Evolutionary conservation across 2,797 vertebrate genomes (phyloP), one percentile per base, ranked within the genome.

Genomic region (Alosa sapidissima): DNA sequence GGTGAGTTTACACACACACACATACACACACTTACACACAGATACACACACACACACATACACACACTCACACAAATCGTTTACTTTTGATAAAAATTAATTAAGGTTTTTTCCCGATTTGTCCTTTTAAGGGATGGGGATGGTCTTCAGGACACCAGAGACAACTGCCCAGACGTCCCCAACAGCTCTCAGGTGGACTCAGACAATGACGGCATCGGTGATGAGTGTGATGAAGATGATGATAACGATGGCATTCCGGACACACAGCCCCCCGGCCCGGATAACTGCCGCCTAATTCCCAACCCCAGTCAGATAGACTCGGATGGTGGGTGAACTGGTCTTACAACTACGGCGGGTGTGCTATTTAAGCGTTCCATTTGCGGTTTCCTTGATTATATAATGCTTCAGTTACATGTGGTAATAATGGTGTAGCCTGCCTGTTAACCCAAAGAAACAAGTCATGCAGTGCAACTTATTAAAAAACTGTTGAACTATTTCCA

Each of bases 141-240:
- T 0, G 98, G 98, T 2, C 97, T 96, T 82, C 98, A 99, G 92
- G 97, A 99, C 93, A 96, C 95, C 87, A 96, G 97, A 87, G 98
- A 99, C 94, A 99, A 99, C 93, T 99, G 98, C 1, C 97, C 97
- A 0, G 95, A 97, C 91, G 92, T 97, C 81, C 97, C 98, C 36
- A 99, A 99, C 91, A 97, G 97, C 91, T 99, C 98, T 82, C 98
- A 99, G 93, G 94, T 99, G 87, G 98, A 99, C 93, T 98, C 98
- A 0, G 97, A 99, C 88, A 98, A 99, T 0, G 98, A 99, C 0
- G 97, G 98, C 7, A 91, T 97, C 0, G 98, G 98, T 19, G 98
- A 99, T 0, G 97, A 97, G 89, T 98, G 98, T 48, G 98, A 99
- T 86, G 96, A 96, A 0, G 98, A 99, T 0, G 98, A 99, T 0